A percentile compares a stretch with the other conserved stretches of the same genome.
These are phyloP conservation scores for Alethe diademata DNA, from an alignment of 2,113 vertebrate genomes.

Conservation along the genomic window DNA sequence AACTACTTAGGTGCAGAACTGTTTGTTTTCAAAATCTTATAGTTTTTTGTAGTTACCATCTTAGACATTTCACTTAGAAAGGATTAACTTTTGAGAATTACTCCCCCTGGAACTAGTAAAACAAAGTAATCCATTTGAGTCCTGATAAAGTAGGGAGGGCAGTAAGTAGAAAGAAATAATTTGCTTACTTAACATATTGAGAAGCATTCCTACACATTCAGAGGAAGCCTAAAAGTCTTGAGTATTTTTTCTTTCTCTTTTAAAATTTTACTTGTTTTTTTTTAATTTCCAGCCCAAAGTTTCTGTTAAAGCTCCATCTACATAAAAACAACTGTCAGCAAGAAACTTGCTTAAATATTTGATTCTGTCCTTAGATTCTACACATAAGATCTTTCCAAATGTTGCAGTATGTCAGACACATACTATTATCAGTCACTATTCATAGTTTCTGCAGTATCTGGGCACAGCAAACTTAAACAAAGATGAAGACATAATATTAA, in stretches of 20 bases:
- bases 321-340: background rate
- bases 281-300: background rate
- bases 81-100: background rate
- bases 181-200: background rate
- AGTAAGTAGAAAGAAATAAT: background rate
- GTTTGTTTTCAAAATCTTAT: background rate
- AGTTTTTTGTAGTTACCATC: background rate
- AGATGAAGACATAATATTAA: background rate
- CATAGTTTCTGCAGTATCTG: background rate
- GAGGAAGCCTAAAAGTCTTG: background rate
- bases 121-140: background rate
- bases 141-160: background rate
- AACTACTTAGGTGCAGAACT: background rate
- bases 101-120: background rate
- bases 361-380: background rate
- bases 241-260: background rate
- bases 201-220: background rate
- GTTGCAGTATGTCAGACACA: background rate
- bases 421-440: background rate
- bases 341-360: background rate
- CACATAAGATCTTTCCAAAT: background rate
- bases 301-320: background rate
- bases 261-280: background rate
- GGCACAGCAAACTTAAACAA: background rate
- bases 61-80: background rate